Evolutionary conservation across 1,140 invertebrate species (phyloP), one percentile per base, ranked within the genome.

Genomic region (Dreissena polymorpha): DNA sequence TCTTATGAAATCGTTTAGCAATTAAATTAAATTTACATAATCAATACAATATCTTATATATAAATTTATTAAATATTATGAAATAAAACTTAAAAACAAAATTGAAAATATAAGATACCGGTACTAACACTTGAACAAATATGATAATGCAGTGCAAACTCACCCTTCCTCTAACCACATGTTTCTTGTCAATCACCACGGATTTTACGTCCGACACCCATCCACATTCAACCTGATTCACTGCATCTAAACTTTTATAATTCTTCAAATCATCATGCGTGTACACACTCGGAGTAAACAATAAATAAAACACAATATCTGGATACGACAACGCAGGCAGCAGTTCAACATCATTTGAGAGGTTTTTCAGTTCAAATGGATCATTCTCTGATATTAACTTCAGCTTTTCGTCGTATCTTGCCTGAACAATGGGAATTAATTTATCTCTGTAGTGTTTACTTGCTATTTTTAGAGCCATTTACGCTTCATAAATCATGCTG

Each of bases 211-310:
- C 86, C n/a, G 68, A 49, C 21, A 86, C 87, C 75, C 77, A 88
- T 63, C 87, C 86, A 74, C 72, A 81, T 2, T 84, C 86, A 70
- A 87, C 87, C 68, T 87, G 81, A 69, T 86, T 86, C 50, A 86
- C 86, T 13, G 86, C 80, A 14, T 88, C 85, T 21, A 88, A 25
- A 21, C 78, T 27, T 63, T 88, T 88, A 51, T 84, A 86, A 25
- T n/a, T 49, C 70, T 81, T 84, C 8, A 87, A 23, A 21, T 84
- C 79, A 21, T 83, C 79, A 6, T 71, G 13, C 10, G 80, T 84
- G 53, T 88, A 88, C 14, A 70, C 25, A 82, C 85, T 82, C 23
- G 65, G 65, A 3, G 76, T 29, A 18, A 50, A 84, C 14, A 86
- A 53, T 18, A 86, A 29, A 60, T 73, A 86, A 57, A 80, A 77